Evolutionary conservation across 2,797 vertebrate genomes (phyloP), one percentile per base, ranked within the genome.

Genomic region (Pogoniulus pusillus): DNA sequence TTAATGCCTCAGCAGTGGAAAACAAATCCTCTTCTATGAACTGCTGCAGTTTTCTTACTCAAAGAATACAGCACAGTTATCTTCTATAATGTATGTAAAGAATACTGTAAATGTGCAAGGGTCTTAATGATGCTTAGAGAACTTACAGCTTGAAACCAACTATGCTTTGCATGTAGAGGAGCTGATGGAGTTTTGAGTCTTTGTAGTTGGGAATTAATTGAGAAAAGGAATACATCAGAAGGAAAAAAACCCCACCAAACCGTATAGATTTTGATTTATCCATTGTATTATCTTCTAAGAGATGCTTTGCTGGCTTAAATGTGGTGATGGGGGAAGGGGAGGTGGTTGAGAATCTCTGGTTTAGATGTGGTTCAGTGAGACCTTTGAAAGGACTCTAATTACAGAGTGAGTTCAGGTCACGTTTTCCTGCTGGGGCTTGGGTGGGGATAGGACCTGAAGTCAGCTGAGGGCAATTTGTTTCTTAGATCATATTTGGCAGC

Each of bases 371-470:
- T 91, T 93, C 4, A 0, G 43, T 35, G 77, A 71, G 57, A 69
- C 35, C 90, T 93, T 88, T 89, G 72, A 87, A 91, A 83, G 73
- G 26, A 41, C 34, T 82, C 23, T 74, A 54, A 34, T 49, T 86
- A 69, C 71, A 81, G 63, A 66, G 62, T 49, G 74, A 90, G 69
- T 63, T 93, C 74, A 91, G 91, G 76, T 93, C 91, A 78, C 9
- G 10, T 89, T 92, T 88, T 76, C 82, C 77, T 88, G 70, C 68
- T 76, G 85, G 78, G 69, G 30, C 60, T 87, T 73, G 24, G 26
- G 88, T 90, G 79, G 93, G 94, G 85, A 85, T 91, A 85, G 90
- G 87, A 82, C 91, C 89, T 85, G 75, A 86, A 95, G 82, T 94
- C 82, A 83, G 59, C 54, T 23, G 20, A 77, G 82, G 39, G 71